phyloP scores from a whole-genome alignment of 2,888 invertebrate species.

The Nudaria mundana region DNA sequence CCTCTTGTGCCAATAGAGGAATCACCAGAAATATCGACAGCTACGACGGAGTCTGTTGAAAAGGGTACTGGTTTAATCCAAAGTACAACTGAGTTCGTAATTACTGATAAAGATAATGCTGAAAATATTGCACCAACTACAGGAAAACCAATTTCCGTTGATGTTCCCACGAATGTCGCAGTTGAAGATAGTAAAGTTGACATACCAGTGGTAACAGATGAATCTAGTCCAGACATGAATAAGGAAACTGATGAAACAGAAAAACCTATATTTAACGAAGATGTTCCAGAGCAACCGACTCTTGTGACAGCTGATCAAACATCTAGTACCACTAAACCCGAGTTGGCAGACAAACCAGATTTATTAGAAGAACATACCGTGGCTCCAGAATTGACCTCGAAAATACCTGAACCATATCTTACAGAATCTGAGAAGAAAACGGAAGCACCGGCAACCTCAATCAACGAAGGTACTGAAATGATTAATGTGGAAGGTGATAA shows the following conservation, averaged over 20 bases:
- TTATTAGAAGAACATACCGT: background rate
- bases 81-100: slow-evolving; percentile 2
- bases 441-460: slow-evolving; percentile 8
- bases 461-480: slow-evolving; percentile 7
- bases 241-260: slow-evolving; percentile 3
- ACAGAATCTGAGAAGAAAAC: slow-evolving; percentile 8
- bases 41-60: background rate
- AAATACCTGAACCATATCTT: slow-evolving; percentile 5
- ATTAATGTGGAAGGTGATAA: slow-evolving; percentile 8
- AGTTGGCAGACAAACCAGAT: slow-evolving; percentile 9
- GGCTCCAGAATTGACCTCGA: background rate
- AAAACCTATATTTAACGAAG: slow-evolving; percentile 4
- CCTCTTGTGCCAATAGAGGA: slow-evolving; percentile 3
- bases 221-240: slow-evolving; percentile 3
- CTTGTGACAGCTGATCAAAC: slow-evolving; percentile 6
- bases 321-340: background rate
- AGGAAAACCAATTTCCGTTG: slow-evolving; percentile 1
- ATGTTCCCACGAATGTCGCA: slow-evolving; percentile 3
- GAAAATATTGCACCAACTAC: slow-evolving; percentile 2
- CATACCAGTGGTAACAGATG: slow-evolving; percentile 3
- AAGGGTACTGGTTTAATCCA: slow-evolving; percentile 5
- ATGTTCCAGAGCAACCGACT: slow-evolving; percentile 7
- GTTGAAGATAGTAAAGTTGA: slow-evolving; percentile 4
- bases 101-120: background rate
- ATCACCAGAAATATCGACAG: slow-evolving; percentile 1